Evolutionary conservation across 2,113 vertebrate genomes (phyloP).

Genomic region (Mustela nigripes): DNA sequence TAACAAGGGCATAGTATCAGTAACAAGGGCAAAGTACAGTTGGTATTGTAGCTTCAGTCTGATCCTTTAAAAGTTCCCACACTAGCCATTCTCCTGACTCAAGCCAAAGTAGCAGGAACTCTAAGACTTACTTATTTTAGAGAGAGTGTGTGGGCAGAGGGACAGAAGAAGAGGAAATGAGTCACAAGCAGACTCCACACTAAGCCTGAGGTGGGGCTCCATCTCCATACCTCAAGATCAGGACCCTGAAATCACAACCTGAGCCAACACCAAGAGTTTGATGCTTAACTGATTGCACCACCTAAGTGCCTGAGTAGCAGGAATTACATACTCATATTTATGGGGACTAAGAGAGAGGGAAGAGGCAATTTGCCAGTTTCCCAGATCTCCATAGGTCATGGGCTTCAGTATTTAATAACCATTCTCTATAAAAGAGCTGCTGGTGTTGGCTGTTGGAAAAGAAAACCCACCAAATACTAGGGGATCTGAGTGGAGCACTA

Average conservation of each 20-base stretch:
- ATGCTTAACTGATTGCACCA: background rate
- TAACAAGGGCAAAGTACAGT: background rate
- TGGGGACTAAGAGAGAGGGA: background rate
- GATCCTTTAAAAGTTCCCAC: background rate
- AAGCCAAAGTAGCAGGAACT: background rate
- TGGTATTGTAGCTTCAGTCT: background rate
- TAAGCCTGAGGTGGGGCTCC: background rate
- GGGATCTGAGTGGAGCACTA: background rate
- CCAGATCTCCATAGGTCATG: background rate
- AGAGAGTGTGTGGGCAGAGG: background rate
- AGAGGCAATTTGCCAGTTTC: background rate
- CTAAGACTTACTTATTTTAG: background rate
- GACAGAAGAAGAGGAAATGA: background rate
- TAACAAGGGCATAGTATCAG: background rate
- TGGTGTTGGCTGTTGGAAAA: background rate
- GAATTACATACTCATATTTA: background rate
- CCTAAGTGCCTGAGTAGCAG: background rate
- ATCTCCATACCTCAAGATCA: background rate
- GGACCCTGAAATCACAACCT: background rate
- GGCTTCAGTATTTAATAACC: background rate
- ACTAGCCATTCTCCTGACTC: background rate
- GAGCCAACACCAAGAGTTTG: background rate
- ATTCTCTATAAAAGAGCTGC: background rate
- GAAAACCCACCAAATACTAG: background rate
- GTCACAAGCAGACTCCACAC: background rate